These are phyloP conservation scores for Ascaphus truei DNA, from an alignment of 2,113 vertebrate species.

Conservation along the genomic window DNA sequence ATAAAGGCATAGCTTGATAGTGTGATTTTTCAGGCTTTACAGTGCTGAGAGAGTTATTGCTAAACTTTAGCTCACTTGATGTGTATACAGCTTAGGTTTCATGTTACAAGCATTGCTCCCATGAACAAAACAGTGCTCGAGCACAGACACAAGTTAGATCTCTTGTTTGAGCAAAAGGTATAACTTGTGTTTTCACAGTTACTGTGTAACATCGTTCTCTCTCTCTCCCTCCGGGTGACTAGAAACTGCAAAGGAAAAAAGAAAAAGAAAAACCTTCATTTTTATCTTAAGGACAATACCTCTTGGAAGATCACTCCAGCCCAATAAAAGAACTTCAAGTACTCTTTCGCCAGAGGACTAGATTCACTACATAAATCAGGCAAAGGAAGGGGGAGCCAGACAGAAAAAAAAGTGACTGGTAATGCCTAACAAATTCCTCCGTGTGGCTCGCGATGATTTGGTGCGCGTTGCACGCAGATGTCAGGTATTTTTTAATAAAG, in stretches of 20 bases:
- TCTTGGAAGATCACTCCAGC: constrained; percentile 55
- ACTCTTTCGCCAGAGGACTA: constrained; percentile 64
- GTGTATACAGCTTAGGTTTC: constrained; percentile 19
- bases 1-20: not conserved
- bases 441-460: constrained; percentile 60
- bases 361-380: constrained; percentile 76
- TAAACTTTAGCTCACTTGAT: constrained; percentile 12
- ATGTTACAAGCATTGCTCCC: constrained; percentile 22
- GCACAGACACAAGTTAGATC: constrained; percentile 26
- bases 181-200: constrained; percentile 20
- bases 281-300: constrained; percentile 54
- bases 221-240: constrained; percentile 11
- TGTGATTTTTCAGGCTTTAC: not conserved
- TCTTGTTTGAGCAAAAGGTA: constrained; percentile 24
- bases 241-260: constrained; percentile 13
- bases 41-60: constrained; percentile 15
- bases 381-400: constrained; percentile 58
- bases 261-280: constrained; percentile 22
- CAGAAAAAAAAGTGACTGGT: constrained; percentile 63
- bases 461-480: constrained; percentile 79
- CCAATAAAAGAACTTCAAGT: constrained; percentile 56
- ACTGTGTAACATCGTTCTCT: constrained; percentile 10
- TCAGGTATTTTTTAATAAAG: constrained; percentile 86
- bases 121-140: constrained; percentile 13
- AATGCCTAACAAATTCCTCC: constrained; percentile 72